A percentile compares a stretch with the other conserved stretches of the same genome.
These are phyloP conservation scores for Silurus aristotelis DNA, from an alignment of 2,797 vertebrate species.

Conservation along the genomic window DNA sequence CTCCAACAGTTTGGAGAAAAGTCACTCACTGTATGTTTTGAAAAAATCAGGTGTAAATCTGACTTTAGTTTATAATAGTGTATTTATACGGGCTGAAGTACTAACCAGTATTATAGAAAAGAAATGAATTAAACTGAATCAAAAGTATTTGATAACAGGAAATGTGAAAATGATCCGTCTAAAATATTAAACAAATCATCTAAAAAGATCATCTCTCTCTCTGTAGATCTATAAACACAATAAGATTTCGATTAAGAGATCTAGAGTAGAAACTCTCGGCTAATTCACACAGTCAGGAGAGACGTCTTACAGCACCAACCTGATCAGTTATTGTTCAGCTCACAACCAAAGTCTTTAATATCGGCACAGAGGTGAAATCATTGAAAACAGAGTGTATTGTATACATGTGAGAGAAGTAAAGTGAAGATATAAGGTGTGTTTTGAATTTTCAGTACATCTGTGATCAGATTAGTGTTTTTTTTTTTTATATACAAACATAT, in stretches of 20 bases:
- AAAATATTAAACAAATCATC: too few species aligned
- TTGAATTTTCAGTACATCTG: neutral
- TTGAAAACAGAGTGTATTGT: neutral
- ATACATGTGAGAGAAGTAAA: neutral
- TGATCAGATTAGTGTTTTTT: neutral
- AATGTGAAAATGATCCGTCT: too few species aligned
- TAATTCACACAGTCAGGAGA: slow-evolving; percentile 32
- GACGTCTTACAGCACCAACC: neutral
- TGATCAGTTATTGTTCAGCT: neutral
- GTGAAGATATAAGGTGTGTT: neutral
- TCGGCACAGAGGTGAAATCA: neutral
- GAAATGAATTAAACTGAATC: too few species aligned
- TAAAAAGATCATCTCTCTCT: too few species aligned
- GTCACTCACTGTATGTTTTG: too few species aligned
- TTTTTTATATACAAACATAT: neutral
- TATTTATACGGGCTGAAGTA: too few species aligned
- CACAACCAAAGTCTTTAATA: neutral
- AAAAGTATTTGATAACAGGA: too few species aligned
- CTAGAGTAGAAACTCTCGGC: neutral
- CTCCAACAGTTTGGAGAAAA: too few species aligned
- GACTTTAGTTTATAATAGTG: too few species aligned
- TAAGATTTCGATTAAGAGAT: neutral
- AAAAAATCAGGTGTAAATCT: too few species aligned
- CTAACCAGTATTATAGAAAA: too few species aligned
- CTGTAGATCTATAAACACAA: too few species aligned